These are phyloP conservation scores for Oxytorus armatus DNA, from an alignment of 2,888 invertebrate species.

Conservation along the genomic window DNA sequence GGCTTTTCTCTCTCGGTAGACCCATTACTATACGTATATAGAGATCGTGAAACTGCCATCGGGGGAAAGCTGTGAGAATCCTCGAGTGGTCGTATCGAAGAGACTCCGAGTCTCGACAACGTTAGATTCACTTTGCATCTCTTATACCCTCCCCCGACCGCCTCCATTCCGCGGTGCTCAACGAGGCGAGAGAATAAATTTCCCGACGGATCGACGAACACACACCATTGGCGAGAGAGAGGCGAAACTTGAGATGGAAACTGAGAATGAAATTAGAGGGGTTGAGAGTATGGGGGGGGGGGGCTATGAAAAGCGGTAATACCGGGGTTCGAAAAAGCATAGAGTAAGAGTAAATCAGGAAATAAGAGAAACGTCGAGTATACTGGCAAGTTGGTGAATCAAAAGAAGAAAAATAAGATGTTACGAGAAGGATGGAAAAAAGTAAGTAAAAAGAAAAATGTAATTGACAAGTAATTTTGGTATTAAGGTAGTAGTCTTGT, in stretches of 20 bases:
- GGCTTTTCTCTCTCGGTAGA: not conserved
- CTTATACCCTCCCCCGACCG: slow-evolving; percentile 38
- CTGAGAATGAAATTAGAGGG: slow-evolving; percentile 63
- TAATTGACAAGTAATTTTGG: not conserved
- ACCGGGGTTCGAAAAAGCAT: slow-evolving; percentile 36
- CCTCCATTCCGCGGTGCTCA: slow-evolving; percentile 43
- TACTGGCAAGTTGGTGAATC: slow-evolving; percentile 3
- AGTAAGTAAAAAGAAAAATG: not conserved
- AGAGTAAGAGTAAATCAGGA: slow-evolving; percentile 40
- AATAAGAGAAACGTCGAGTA: slow-evolving; percentile 36
- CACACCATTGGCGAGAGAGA: slow-evolving; percentile 43
- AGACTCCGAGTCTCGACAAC: slow-evolving; percentile 59
- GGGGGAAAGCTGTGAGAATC: slow-evolving; percentile 55
- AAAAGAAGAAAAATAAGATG: slow-evolving; percentile 9
- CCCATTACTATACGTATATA: slow-evolving; percentile 3
- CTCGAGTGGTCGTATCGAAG: slow-evolving; percentile 66
- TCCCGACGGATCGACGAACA: slow-evolving; percentile 61
- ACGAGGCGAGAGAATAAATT: slow-evolving; percentile 69
- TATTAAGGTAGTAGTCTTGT: too few relatives aligned
- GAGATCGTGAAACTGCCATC: slow-evolving; percentile 29
- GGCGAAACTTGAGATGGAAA: slow-evolving; percentile 63
- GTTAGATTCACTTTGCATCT: slow-evolving; percentile 71
- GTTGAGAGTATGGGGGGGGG: too few relatives aligned
- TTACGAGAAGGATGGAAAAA: slow-evolving; percentile 13
- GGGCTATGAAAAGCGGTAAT: slow-evolving; percentile 42